A percentile compares a stretch with the other conserved stretches of the same genome.
phyloP scores from a whole-genome alignment of 2,888 invertebrate genomes.

The Pseudococcus jackbeardsleyi region DNA sequence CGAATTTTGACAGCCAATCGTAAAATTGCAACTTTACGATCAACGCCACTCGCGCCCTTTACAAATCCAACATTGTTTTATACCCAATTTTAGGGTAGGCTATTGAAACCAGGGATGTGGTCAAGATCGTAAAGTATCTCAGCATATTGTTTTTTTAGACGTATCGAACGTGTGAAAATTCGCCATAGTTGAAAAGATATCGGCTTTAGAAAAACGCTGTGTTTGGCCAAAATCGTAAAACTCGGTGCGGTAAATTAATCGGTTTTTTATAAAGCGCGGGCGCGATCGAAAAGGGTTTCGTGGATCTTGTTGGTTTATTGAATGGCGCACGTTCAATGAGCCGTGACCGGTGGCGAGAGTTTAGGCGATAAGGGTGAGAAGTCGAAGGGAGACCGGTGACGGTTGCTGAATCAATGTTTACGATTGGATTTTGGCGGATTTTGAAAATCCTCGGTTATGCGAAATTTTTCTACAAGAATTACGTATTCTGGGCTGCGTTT shows the following conservation, averaged over 20 bases:
- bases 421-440: no score
- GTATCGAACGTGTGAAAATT: background rate
- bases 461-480: no score
- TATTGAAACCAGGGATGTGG: background rate
- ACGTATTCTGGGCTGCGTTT: no score
- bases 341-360: background rate
- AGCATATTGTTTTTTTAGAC: background rate
- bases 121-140: background rate
- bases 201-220: background rate
- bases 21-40: constrained; percentile 17
- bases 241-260: background rate
- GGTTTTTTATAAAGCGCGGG: constrained; percentile 22
- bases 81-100: background rate
- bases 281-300: constrained; percentile 3
- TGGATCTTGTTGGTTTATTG: background rate
- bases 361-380: background rate
- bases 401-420: no score
- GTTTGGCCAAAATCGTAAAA: background rate
- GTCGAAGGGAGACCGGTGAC: no score
- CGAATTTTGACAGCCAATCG: background rate
- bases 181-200: background rate
- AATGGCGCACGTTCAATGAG: no score
- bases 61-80: background rate
- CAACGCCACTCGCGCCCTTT: background rate
- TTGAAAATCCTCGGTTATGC: no score